These are phyloP conservation scores for Drosophila lini DNA, from an alignment of 1,140 invertebrate genomes.

Conservation along the genomic window DNA sequence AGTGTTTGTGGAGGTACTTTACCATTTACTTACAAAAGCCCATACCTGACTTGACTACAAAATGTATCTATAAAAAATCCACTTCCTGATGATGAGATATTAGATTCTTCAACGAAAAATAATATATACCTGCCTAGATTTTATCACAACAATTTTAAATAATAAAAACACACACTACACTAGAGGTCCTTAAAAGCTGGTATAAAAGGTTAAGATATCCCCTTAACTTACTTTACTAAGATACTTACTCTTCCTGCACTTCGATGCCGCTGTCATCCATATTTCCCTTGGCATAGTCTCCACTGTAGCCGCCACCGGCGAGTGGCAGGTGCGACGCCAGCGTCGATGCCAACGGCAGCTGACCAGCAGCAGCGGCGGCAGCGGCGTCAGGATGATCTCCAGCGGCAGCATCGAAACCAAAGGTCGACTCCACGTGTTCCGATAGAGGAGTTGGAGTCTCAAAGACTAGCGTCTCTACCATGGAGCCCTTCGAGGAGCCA, in stretches of 20 bases:
- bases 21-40: too few species aligned
- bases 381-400: slow-evolving; percentile 51
- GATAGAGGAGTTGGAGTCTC: slow-evolving; percentile 91
- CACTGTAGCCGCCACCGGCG: slow-evolving; percentile 40
- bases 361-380: slow-evolving; percentile 52
- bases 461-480: slow-evolving; percentile 96
- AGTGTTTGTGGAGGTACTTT: background rate
- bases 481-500: slow-evolving; percentile 96
- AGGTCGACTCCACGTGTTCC: slow-evolving; percentile 87
- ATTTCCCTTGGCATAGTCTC: slow-evolving; percentile 67
- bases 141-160: background rate
- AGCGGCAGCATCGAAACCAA: slow-evolving; percentile 74
- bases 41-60: background rate
- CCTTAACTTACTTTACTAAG: background rate
- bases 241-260: slow-evolving; percentile 87
- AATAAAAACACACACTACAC: background rate
- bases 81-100: background rate
- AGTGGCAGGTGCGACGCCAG: slow-evolving; percentile 56
- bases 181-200: background rate
- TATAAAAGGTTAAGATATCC: background rate
- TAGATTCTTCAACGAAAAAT: background rate
- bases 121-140: background rate
- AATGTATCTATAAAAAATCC: background rate
- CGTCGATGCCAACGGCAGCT: slow-evolving; percentile 41
- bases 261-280: slow-evolving; percentile 84